Percentiles rank a stretch among this genome's conserved stretches.
Evolutionary conservation across 2,888 invertebrate genomes (phyloP).

Genomic region (Chalcis sispes): DNA sequence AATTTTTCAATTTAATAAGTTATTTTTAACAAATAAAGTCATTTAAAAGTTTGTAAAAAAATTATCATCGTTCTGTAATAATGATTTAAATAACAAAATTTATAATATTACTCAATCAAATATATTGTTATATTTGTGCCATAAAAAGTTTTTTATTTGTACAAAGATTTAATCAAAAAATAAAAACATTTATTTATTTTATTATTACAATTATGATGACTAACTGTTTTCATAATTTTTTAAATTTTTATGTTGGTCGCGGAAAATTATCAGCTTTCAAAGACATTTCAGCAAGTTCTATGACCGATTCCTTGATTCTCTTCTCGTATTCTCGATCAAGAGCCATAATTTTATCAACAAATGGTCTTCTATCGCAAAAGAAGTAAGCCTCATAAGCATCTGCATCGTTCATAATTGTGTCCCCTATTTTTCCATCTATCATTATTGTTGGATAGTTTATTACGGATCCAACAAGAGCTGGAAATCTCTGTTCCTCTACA

Average conservation of each 20-base stretch:
- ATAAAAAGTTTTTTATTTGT: no score
- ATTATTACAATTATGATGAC: no score
- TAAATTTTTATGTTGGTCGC: conserved; percentile 12
- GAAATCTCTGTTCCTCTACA: conserved; percentile 68
- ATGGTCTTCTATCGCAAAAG: conserved; percentile 62
- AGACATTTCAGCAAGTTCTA: conserved; percentile 60
- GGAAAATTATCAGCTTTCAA: conserved; percentile 56
- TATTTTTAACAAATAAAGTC: no score
- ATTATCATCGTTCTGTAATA: no score
- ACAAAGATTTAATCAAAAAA: no score
- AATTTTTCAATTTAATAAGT: no score
- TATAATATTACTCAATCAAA: no score
- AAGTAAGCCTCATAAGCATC: conserved; percentile 58
- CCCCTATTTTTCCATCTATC: conserved; percentile 63
- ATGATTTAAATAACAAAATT: no score
- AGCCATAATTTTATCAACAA: conserved; percentile 64
- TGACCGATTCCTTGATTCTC: conserved; percentile 64
- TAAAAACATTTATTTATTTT: no score
- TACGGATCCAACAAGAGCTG: conserved; percentile 65
- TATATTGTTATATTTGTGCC: no score
- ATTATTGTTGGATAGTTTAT: conserved; percentile 68
- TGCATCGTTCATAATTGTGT: conserved; percentile 63
- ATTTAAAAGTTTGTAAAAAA: no score
- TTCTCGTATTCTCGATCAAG: conserved; percentile 62
- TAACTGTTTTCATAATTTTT: no score